Percentiles rank a stretch among this genome's conserved stretches.
phyloP scores from a whole-genome alignment of 2,113 vertebrate genomes.

The Silurus asotus region DNA sequence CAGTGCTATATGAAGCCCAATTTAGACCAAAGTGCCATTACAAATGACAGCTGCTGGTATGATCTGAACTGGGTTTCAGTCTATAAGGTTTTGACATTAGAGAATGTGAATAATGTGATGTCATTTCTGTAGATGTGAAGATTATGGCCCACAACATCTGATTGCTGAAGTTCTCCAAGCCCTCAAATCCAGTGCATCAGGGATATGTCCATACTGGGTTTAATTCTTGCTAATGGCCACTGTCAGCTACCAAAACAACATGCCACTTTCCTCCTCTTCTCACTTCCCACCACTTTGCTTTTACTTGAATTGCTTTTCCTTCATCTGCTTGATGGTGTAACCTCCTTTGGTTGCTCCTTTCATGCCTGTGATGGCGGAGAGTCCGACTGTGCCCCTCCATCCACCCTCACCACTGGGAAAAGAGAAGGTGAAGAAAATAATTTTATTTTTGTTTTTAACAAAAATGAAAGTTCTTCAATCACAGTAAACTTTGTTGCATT shows the following conservation, averaged over 20 bases:
- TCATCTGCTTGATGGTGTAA: conserved; percentile 19
- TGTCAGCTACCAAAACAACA: conserved; percentile 18
- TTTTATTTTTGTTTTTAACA: background rate
- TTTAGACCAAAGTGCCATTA: conserved; percentile 27
- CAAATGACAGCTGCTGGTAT: conserved; percentile 19
- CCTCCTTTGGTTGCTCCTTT: conserved; percentile 49
- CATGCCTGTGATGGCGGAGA: conserved; percentile 66
- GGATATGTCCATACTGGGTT: conserved; percentile 20
- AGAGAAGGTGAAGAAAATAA: conserved; percentile 13
- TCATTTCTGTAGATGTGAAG: conserved; percentile 29
- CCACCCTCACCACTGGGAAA: conserved; percentile 72
- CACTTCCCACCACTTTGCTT: conserved; percentile 27
- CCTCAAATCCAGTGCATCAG: conserved; percentile 23
- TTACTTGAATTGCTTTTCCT: conserved; percentile 5
- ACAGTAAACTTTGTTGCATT: background rate
- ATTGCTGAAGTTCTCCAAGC: conserved; percentile 20
- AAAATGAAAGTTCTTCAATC: background rate
- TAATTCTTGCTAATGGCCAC: background rate
- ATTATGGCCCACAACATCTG: conserved; percentile 23
- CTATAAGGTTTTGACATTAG: conserved; percentile 18
- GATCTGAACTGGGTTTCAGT: conserved; percentile 42
- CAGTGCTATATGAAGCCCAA: conserved; percentile 33
- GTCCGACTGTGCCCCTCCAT: conserved; percentile 65
- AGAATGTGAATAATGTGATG: background rate
- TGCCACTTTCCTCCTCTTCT: conserved; percentile 43